Evolutionary conservation across 2,797 vertebrate species (phyloP).

Genomic region (Gymnoscopelus microlampas): DNA sequence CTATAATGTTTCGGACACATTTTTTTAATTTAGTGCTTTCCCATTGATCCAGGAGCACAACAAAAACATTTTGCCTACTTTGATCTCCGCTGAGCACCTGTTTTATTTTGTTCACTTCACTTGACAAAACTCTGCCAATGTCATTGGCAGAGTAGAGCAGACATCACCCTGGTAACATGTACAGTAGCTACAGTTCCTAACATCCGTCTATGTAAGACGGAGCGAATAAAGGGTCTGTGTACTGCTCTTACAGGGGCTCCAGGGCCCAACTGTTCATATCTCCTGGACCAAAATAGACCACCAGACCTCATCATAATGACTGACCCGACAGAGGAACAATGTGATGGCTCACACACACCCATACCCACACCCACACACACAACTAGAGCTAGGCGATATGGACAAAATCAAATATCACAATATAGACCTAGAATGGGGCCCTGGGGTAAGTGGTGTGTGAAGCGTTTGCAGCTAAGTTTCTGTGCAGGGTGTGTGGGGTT

Average conservation of each 20-base stretch:
- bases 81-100: no score
- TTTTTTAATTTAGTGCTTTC: no score
- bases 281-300: conserved; percentile 2
- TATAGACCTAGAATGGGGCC: no score
- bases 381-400: no score
- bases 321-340: background rate
- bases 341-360: background rate
- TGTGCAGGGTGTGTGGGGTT: background rate
- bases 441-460: background rate
- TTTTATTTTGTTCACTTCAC: background rate
- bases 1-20: no score
- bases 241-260: background rate
- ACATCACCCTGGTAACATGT: background rate
- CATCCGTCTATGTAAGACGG: background rate
- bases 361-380: background rate
- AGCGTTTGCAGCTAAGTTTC: background rate
- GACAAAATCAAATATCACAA: no score
- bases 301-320: background rate
- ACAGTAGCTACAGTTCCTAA: background rate
- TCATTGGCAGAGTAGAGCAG: no score
- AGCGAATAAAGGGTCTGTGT: no score
- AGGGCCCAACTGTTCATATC: background rate
- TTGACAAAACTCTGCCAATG: no score
- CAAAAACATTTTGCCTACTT: no score
- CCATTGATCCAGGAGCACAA: no score